Conservation (phyloP, 2,797 vertebrate species). For the Petrocephalus sullivani region DNA sequence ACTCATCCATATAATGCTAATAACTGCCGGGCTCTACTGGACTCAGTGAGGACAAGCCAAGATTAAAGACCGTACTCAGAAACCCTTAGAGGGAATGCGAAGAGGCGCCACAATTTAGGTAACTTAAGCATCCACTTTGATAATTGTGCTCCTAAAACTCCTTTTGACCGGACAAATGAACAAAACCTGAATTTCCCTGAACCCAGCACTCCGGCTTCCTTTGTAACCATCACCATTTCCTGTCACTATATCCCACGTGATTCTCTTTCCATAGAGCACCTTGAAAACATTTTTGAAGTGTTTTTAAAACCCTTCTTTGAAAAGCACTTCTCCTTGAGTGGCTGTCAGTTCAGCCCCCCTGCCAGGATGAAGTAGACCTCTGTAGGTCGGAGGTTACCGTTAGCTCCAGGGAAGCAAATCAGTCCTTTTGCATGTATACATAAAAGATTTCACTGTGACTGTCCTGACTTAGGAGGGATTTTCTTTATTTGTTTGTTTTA, state of each 20-base stretch:
- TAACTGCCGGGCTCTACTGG: not conserved
- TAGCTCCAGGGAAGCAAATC: conserved; percentile 37
- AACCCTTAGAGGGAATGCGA: not conserved
- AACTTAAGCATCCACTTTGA: not conserved
- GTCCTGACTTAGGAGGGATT: conserved; percentile 36
- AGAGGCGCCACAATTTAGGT: not conserved
- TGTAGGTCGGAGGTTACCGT: not conserved
- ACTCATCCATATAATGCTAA: conserved; percentile 9
- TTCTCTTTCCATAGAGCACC: not conserved
- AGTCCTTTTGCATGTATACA: conserved; percentile 25
- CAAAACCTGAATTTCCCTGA: not conserved
- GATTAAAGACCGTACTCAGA: not conserved
- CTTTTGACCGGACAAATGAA: not conserved
- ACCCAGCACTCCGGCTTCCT: not conserved
- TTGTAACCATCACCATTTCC: not conserved
- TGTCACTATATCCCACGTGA: not conserved
- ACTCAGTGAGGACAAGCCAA: not conserved
- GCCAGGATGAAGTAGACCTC: not conserved
- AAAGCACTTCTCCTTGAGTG: not conserved
- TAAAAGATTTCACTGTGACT: conserved; percentile 22
- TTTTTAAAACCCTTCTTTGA: not conserved
- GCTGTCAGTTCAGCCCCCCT: not conserved
- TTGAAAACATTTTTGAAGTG: not conserved
- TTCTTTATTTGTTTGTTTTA: not conserved
- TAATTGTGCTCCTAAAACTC: not conserved